These are phyloP conservation scores for Bombylius discolor DNA, from an alignment of 2,888 invertebrate genomes.

Conservation along the genomic window DNA sequence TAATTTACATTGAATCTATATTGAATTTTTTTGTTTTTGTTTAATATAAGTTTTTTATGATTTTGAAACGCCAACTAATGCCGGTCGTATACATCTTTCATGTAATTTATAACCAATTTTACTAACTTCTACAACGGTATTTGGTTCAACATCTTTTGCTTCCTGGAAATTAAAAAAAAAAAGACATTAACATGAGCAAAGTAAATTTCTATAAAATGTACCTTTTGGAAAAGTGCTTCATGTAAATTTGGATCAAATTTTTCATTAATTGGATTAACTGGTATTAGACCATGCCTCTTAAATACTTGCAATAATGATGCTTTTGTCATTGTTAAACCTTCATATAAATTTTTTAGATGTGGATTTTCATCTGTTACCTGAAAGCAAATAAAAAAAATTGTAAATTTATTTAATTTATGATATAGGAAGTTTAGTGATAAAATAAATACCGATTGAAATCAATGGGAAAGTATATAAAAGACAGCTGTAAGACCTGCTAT, in stretches of 20 bases:
- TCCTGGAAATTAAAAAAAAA: constrained; percentile 39
- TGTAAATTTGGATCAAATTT: constrained; percentile 95
- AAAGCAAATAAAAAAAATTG: constrained; percentile 4
- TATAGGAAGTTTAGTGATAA: too few relatives aligned
- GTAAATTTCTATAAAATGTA: constrained; percentile 23
- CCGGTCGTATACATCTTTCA: constrained; percentile 87
- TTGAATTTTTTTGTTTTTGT: too few relatives aligned
- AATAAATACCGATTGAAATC: too few relatives aligned
- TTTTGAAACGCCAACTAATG: constrained; percentile 91
- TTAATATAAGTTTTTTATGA: constrained; percentile 4
- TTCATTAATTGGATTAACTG: constrained; percentile 79
- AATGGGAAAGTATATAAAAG: too few relatives aligned
- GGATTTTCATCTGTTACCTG: constrained; percentile 48
- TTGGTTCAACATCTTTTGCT: constrained; percentile 65
- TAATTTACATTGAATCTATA: too few relatives aligned
- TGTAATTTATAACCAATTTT: constrained; percentile 93
- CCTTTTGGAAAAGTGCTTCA: constrained; percentile 91
- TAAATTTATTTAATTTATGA: not conserved
- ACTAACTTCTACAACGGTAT: constrained; percentile 82
- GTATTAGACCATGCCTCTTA: constrained; percentile 73
- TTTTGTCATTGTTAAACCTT: constrained; percentile 82
- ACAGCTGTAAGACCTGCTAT: too few relatives aligned
- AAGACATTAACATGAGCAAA: not conserved
- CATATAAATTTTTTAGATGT: constrained; percentile 71
- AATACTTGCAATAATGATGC: constrained; percentile 78